Percentiles rank a stretch among this genome's conserved stretches.
These are phyloP conservation scores for Sturnus vulgaris DNA, from an alignment of 2,113 vertebrate species.

Conservation along the genomic window DNA sequence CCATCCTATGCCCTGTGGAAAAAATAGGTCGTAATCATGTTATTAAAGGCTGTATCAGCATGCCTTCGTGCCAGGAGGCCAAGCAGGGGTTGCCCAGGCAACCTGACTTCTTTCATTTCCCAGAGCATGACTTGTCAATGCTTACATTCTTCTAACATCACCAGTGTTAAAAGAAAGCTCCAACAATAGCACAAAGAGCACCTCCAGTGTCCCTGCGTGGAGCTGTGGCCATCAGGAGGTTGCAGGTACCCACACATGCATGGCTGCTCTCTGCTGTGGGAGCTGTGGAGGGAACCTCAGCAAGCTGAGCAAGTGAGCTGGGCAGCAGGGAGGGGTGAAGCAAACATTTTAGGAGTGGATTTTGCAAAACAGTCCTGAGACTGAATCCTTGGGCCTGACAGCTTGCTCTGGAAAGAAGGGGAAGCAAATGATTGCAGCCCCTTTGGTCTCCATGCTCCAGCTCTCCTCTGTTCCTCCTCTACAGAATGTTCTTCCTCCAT, in stretches of 20 bases:
- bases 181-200: background rate
- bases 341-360: background rate
- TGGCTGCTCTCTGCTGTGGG: background rate
- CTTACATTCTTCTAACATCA: background rate
- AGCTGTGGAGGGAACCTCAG: background rate
- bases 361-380: background rate
- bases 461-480: background rate
- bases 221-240: background rate
- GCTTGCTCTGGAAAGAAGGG: background rate
- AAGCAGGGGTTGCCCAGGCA: slow-evolving; percentile 52
- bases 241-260: background rate
- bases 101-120: slow-evolving; percentile 35
- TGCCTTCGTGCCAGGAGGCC: slow-evolving; percentile 35
- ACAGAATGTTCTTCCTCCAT: background rate
- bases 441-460: background rate
- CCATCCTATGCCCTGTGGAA: slow-evolving; percentile 63
- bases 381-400: background rate
- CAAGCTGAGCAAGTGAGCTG: background rate
- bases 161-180: background rate
- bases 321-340: background rate
- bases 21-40: slow-evolving; percentile 54
- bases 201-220: background rate
- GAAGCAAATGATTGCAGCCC: background rate
- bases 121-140: background rate
- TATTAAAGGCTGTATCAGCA: slow-evolving; percentile 36